Conservation (phyloP, 2,113 vertebrate genomes). For the Lagopus leucura region DNA sequence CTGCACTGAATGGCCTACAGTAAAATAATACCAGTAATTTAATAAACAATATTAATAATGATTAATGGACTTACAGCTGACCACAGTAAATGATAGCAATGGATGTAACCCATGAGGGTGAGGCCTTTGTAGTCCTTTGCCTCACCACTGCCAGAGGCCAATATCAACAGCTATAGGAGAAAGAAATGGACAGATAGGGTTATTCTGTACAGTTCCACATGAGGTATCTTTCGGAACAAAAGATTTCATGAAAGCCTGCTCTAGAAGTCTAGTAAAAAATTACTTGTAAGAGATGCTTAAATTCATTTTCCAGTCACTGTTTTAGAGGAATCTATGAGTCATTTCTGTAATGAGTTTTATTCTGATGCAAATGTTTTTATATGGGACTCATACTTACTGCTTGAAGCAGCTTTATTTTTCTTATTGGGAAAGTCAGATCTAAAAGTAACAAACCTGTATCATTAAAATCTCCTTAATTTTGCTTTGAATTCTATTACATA, state of each 20-base stretch:
- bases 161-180: not conserved
- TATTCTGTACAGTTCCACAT: not conserved
- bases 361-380: not conserved
- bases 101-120: not conserved
- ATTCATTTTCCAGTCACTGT: conserved; percentile 1
- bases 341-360: not conserved
- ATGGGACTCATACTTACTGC: not conserved
- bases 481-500: not conserved
- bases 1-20: no score
- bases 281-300: not conserved
- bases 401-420: not conserved
- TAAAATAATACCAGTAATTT: no score
- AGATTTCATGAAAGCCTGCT: not conserved
- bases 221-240: not conserved
- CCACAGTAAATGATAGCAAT: not conserved
- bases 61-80: no score
- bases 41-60: no score
- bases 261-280: not conserved
- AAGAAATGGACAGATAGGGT: not conserved
- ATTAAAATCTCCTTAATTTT: not conserved
- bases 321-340: not conserved
- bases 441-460: not conserved
- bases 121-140: not conserved
- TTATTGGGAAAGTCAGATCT: not conserved
- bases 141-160: not conserved